A percentile compares a stretch with the other conserved stretches of the same genome.
These are phyloP conservation scores for Zaprionus ornatus DNA, from an alignment of 1,140 invertebrate genomes.

Conservation along the genomic window DNA sequence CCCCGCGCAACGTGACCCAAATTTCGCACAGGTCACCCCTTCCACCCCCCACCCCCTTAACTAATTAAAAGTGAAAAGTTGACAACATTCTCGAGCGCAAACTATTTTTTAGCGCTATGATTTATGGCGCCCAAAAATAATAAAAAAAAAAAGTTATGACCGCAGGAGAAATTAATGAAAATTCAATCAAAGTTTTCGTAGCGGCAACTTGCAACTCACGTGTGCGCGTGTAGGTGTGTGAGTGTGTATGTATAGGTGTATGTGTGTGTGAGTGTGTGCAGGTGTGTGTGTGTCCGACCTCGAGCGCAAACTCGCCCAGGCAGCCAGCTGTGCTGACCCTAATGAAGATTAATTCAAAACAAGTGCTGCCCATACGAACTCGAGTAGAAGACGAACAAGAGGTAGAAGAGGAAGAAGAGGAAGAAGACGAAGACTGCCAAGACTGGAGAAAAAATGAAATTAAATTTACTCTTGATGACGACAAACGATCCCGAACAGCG, in stretches of 20 bases:
- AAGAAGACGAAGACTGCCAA: neutral
- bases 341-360: constrained; percentile 79
- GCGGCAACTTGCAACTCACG: constrained; percentile 21
- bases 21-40: constrained; percentile 49
- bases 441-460: constrained; percentile 16
- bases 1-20: constrained; percentile 62
- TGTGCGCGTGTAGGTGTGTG: neutral
- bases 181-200: constrained; percentile 73
- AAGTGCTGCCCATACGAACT: constrained; percentile 40
- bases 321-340: constrained; percentile 49
- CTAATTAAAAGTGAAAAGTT: constrained; percentile 82
- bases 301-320: neutral
- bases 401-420: neutral
- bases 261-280: constrained; percentile 1
- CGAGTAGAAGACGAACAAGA: neutral
- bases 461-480: constrained; percentile 35
- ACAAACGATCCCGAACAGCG: constrained; percentile 19
- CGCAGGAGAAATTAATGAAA: constrained; percentile 75
- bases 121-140: constrained; percentile 55
- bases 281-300: constrained; percentile 2
- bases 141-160: constrained; percentile 43
- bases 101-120: constrained; percentile 58
- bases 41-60: constrained; percentile 21
- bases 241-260: constrained; percentile 1
- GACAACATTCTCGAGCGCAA: constrained; percentile 70